A percentile compares a stretch with the other conserved stretches of the same genome.
Conservation (phyloP, 1,140 invertebrate species). For the Aphelenchoides fujianensis region DNA sequence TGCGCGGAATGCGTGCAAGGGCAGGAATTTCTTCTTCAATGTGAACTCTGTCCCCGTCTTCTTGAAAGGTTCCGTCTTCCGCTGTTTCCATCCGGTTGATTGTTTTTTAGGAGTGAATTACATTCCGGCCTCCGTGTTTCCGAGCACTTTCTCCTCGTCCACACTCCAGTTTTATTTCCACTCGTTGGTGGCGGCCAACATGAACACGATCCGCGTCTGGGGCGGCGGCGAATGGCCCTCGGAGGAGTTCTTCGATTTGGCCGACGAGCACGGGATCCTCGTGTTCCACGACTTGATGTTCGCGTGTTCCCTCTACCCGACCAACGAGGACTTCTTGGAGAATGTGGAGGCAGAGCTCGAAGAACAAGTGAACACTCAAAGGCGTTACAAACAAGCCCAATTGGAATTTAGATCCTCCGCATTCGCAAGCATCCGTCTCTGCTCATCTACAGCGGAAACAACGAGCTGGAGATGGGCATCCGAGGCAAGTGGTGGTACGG, state of each 20-base stretch:
- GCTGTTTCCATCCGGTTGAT: background rate
- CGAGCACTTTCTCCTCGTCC: slow-evolving; percentile 70
- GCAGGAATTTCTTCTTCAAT: slow-evolving; percentile 80
- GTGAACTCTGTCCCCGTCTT: slow-evolving; percentile 86
- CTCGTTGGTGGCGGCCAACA: slow-evolving; percentile 75
- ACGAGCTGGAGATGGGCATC: slow-evolving; percentile 77
- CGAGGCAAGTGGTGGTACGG: slow-evolving; percentile 38
- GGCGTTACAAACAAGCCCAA: background rate
- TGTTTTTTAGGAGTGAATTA: slow-evolving; percentile 71
- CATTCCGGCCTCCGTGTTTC: slow-evolving; percentile 84
- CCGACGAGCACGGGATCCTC: slow-evolving; percentile 62
- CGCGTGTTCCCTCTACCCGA: slow-evolving; percentile 91
- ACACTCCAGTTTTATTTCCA: slow-evolving; percentile 68
- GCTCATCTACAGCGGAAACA: slow-evolving; percentile 83
- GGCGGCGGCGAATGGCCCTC: slow-evolving; percentile 73
- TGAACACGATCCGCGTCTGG: slow-evolving; percentile 94
- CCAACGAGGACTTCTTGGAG: slow-evolving; percentile 71
- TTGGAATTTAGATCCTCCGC: slow-evolving; percentile 69
- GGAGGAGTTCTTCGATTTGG: slow-evolving; percentile 81
- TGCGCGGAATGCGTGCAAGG: slow-evolving; percentile 63
- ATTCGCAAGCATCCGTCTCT: slow-evolving; percentile 84
- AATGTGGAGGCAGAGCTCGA: slow-evolving; percentile 75
- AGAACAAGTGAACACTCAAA: slow-evolving; percentile 72
- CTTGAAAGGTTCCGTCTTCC: slow-evolving; percentile 82
- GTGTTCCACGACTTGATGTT: slow-evolving; percentile 82